Base-by-base conservation (phyloP, 2,113 vertebrate species). In the Myanophis thanlyinensis region DNA sequence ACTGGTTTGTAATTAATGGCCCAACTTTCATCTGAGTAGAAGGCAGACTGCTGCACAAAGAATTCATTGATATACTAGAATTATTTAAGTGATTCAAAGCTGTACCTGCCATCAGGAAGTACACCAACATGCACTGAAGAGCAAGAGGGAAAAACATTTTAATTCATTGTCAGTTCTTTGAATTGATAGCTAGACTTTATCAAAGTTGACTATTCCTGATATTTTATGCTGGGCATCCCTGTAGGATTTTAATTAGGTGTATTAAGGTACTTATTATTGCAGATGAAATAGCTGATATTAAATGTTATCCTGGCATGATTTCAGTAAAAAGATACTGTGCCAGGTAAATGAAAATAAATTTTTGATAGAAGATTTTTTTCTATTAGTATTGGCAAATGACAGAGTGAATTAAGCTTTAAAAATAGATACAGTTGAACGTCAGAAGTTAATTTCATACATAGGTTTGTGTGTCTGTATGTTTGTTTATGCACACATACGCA, bases 211-310 rank as follows among this genome's bases (percentile, higher is more conserved):
- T 96, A 97, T 95, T 95, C 96, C 95, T 97, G 93, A 95, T 95
- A 94, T 92, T 97, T 97, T 96, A 92, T 95, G 93, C 95, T 96
- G 94, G 96, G 95, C 95, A 95, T 97, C 95, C 95, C 86, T 93
- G 92, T 93, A 91, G 73, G 94, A 96, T 97, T 97, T 97, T 97
- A 97, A 97, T 96, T 94, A 96, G 96, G 97, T 97, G 93, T 97
- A 97, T 97, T 97, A 96, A 96, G 67, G 93, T 97, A 89, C 96
- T 94, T 93, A 91, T 96, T 97, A 97, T 97, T 97, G 96, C 95
- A 91, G 87, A 89, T 96, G 96, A 97, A 97, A 89, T 95, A 96
- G 97, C 92, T 94, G 54, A 86, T 96, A 89, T 96, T 97, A 97
- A 97, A 98, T 96, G 95, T 95, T 96, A 96, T 11, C 5, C 44